A percentile compares a stretch with the other conserved stretches of the same genome.
phyloP scores from a whole-genome alignment of 2,113 vertebrate genomes.

The Pimephales promelas region DNA sequence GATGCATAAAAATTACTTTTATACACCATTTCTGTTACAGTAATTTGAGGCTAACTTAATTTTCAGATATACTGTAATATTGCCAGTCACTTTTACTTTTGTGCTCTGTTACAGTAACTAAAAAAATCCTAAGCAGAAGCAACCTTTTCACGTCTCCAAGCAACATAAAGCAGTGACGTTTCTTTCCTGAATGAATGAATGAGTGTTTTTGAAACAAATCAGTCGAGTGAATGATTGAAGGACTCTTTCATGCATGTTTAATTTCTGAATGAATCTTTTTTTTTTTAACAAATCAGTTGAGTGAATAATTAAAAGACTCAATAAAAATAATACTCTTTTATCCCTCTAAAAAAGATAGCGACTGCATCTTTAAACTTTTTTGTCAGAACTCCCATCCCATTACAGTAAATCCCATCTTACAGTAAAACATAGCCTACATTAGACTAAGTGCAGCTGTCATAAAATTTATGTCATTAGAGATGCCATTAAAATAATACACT shows the following conservation, averaged over 20 bases:
- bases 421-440: too few relatives aligned
- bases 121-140: not conserved
- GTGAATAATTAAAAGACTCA: too few relatives aligned
- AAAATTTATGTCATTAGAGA: not conserved
- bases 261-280: too few relatives aligned
- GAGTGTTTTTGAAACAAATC: not conserved
- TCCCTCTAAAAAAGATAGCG: not conserved
- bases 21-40: not conserved
- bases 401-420: not conserved
- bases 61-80: not conserved
- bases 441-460: not conserved
- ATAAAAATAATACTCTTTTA: too few relatives aligned
- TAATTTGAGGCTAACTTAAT: not conserved
- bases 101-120: not conserved
- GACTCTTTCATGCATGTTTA: too few relatives aligned
- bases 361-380: not conserved
- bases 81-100: not conserved
- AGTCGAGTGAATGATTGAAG: not conserved
- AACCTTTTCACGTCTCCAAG: not conserved
- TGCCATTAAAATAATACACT: not conserved
- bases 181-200: not conserved
- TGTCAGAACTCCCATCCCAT: not conserved
- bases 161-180: too few relatives aligned
- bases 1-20: not conserved
- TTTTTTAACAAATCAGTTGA: too few relatives aligned